Evolutionary conservation across 2,113 vertebrate genomes (phyloP).

Genomic region (Engraulis encrasicolus): DNA sequence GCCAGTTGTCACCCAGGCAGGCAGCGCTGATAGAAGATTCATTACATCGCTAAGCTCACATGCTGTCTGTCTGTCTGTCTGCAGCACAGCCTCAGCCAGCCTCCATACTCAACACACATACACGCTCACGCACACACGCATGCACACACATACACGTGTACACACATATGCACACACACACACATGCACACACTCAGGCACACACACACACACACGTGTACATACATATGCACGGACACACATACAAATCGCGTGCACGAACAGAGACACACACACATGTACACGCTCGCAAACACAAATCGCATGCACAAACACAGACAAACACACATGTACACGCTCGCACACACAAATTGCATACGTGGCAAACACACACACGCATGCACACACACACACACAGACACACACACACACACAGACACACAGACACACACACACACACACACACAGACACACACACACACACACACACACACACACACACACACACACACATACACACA

Average conservation of each 20-base stretch:
- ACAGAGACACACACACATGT: too few relatives aligned
- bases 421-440: too few relatives aligned
- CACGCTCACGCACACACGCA: background rate
- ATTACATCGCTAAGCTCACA: constrained; percentile 91
- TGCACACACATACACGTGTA: background rate
- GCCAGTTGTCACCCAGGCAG: constrained; percentile 89
- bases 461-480: background rate
- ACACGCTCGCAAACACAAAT: too few relatives aligned
- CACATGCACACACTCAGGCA: background rate
- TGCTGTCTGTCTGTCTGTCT: too few relatives aligned
- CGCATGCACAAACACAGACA: background rate
- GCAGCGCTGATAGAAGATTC: constrained; percentile 88
- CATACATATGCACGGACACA: background rate
- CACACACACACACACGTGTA: background rate
- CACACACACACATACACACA: background rate
- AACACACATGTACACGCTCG: background rate
- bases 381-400: background rate
- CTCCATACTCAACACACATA: constrained; percentile 67
- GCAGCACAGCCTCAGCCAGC: constrained; percentile 76
- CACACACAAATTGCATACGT: too few relatives aligned
- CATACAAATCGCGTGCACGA: constrained; percentile 21
- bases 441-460: constrained; percentile 44
- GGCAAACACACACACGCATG: background rate
- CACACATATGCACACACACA: constrained; percentile 21
- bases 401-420: constrained; percentile 22